phyloP scores from a whole-genome alignment of 1,140 invertebrate genomes.

The Lerema accius region DNA sequence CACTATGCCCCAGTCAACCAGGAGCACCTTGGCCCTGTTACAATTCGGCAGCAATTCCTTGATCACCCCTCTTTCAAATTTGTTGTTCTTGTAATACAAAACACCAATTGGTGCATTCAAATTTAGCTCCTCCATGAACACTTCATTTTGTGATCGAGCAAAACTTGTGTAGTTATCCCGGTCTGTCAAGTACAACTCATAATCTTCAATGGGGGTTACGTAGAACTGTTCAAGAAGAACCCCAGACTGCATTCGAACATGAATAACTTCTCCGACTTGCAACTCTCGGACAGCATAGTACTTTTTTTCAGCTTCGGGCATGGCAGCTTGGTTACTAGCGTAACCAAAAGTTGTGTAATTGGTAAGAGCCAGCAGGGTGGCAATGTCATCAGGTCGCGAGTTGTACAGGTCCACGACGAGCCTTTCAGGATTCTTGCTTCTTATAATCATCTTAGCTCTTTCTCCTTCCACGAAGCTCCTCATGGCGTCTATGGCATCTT shows the following conservation, averaged over 20 bases:
- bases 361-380: constrained; percentile 34
- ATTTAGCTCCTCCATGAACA: background rate
- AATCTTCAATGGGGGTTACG: background rate
- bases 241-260: background rate
- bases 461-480: constrained; percentile 37
- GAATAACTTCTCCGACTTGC: background rate
- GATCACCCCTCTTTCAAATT: background rate
- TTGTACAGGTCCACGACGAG: constrained; percentile 35
- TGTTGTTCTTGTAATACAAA: background rate
- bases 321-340: background rate
- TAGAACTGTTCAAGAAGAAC: background rate
- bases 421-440: constrained; percentile 2
- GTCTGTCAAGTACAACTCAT: background rate
- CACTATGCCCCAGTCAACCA: background rate
- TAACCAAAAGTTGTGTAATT: constrained; percentile 25
- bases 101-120: background rate
- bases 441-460: constrained; percentile 35
- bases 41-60: background rate
- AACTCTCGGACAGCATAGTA: background rate
- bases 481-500: constrained; percentile 35
- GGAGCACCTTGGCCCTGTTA: background rate
- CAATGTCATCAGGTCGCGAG: constrained; percentile 35
- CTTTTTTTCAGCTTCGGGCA: background rate
- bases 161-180: background rate
- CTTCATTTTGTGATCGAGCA: background rate